Conservation (phyloP, 2,113 vertebrate genomes). For the Suncus etruscus region DNA sequence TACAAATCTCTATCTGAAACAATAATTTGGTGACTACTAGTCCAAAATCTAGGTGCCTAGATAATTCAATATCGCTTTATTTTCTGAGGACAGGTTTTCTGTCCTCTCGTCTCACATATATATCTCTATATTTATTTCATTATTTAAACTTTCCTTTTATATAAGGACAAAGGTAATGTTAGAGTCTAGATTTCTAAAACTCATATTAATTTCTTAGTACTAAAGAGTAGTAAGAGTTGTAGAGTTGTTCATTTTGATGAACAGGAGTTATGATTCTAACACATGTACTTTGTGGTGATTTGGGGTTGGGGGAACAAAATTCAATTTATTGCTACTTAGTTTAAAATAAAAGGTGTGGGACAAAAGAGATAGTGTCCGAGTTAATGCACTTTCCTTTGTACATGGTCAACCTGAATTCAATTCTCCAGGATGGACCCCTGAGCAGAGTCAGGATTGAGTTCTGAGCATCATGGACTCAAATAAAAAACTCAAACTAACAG, state of each 20-base stretch:
- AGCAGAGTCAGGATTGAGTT: no score
- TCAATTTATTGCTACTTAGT: neutral
- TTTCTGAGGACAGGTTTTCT: neutral
- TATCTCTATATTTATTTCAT: accelerated
- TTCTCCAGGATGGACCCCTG: no score
- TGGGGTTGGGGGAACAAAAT: neutral
- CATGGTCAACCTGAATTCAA: no score
- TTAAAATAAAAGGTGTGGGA: no score
- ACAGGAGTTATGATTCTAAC: no score
- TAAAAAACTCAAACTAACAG: no score
- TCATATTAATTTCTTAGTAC: neutral
- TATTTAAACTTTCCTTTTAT: neutral
- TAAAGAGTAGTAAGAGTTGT: no score
- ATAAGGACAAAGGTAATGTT: neutral
- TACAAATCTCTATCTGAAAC: neutral
- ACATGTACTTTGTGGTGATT: neutral
- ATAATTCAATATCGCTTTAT: neutral
- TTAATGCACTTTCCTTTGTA: no score
- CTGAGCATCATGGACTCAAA: no score
- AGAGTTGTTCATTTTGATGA: no score
- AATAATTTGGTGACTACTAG: neutral
- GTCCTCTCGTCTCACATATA: neutral
- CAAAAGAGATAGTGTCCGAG: no score
- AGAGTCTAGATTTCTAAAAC: accelerated
- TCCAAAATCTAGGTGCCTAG: neutral